These are phyloP conservation scores for Phoxinus dragarum DNA, from an alignment of 2,797 vertebrate genomes.

Conservation along the genomic window DNA sequence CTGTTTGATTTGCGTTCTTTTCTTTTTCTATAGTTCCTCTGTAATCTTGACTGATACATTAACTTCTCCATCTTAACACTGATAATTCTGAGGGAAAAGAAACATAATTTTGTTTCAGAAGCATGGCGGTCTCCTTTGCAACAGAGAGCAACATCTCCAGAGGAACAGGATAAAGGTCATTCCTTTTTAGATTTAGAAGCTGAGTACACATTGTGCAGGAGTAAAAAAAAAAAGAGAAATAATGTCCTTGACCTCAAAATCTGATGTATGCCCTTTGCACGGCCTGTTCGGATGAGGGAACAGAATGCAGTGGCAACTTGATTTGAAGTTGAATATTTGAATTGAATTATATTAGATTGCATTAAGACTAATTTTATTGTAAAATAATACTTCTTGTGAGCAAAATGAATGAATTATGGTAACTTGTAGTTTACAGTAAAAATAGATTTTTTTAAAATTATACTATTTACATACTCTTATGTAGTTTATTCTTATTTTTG, in stretches of 20 bases:
- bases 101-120: constrained; percentile 63
- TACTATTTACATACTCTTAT: background rate
- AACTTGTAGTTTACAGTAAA: background rate
- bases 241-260: constrained; percentile 23
- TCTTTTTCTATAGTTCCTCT: constrained; percentile 56
- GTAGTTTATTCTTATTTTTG: background rate
- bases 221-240: background rate
- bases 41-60: constrained; percentile 62
- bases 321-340: too few relatives aligned
- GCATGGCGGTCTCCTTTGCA: constrained; percentile 49
- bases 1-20: constrained; percentile 11
- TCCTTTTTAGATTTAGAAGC: constrained; percentile 11
- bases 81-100: constrained; percentile 44
- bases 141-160: constrained; percentile 42
- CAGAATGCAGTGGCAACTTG: background rate
- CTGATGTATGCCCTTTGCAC: background rate
- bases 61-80: constrained; percentile 46
- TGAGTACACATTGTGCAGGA: background rate
- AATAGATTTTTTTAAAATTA: background rate
- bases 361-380: background rate
- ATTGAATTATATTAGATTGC: too few relatives aligned
- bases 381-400: background rate
- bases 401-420: background rate
- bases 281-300: background rate
- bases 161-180: constrained; percentile 45